Base-by-base conservation (phyloP, 2,888 invertebrate genomes). In the Beris chalybata region DNA sequence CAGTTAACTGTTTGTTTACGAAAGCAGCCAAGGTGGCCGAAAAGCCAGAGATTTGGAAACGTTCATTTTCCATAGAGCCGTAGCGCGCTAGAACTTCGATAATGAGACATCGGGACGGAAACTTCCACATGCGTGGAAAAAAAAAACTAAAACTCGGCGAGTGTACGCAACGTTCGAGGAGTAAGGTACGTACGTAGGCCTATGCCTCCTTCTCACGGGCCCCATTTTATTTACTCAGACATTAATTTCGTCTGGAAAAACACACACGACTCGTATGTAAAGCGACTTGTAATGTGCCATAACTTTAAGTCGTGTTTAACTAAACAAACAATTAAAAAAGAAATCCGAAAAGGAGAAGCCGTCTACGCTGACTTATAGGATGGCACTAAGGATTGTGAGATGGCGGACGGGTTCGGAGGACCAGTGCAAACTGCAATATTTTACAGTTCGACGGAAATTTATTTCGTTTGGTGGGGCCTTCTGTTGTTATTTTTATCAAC, bases 261-360 rank as follows among this genome's bases (percentile, higher is more conserved):
- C 65, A 65, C 29, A 56, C 38, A 30, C 12, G 44, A 29, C 54
- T 29, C 54, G 54, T 54, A 47, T 64, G 22, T 22, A 22, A 64
- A 64, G 45, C 64, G 43, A 31, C 54, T 44, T 43, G 64, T 64
- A 64, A 64, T 64, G 64, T 64, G 64, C 64, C 64, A 54, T 54
- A 54, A 64, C 44, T 64, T 47, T 13, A 54, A 55, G 64, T 55
- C 64, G 53, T 53, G 53, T 64, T 64, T 64, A 55, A 64, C 54
- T 64, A 64, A 64, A 64, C 64, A 64, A 64, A 64, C 64, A 44
- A 64, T 64, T 64, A 64, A 64, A 64, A 55, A 64, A 64, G 54
- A 55, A 38, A 38, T 9, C 38, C 54, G 38, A 43, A 55, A 64
- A 48, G 48, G 48, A 48, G 48, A 48, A 48, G 48, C 22, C 48